Evolutionary conservation across 2,797 vertebrate genomes (phyloP).

Genomic region (Delichon dasypus): DNA sequence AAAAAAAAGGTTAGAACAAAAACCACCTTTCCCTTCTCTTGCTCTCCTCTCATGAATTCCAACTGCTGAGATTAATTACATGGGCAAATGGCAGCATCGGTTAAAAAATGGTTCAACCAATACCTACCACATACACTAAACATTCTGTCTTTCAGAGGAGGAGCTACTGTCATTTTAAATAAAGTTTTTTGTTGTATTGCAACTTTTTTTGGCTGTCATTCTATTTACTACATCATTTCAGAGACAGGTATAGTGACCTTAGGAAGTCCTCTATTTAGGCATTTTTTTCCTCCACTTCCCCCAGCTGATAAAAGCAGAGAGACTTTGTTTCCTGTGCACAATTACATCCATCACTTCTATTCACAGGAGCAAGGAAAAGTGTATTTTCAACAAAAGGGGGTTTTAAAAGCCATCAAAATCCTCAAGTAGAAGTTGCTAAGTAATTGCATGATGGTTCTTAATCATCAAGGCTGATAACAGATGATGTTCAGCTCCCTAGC

Average conservation of each 20-base stretch:
- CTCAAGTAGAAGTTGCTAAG: not conserved
- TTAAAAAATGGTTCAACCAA: not conserved
- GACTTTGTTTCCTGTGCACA: not conserved
- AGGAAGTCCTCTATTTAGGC: not conserved
- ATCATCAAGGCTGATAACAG: not conserved
- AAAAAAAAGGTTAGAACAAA: conserved; percentile 8
- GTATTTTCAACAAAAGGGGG: not conserved
- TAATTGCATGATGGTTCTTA: not conserved
- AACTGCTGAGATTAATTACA: not conserved
- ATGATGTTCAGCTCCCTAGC: not conserved
- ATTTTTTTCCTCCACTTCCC: not conserved
- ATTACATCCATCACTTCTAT: not conserved
- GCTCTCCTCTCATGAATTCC: not conserved
- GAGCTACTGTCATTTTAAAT: not conserved
- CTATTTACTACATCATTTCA: not conserved
- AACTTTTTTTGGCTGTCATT: not conserved
- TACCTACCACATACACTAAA: not conserved
- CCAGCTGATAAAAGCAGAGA: not conserved
- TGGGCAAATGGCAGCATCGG: not conserved
- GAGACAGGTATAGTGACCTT: not conserved
- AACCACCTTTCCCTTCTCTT: not conserved
- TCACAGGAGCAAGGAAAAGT: not conserved
- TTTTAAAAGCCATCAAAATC: conserved; percentile 13
- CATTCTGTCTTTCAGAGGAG: not conserved
- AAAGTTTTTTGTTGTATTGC: not conserved